Evolutionary conservation across 2,113 vertebrate genomes (phyloP).

Genomic region (Vulpes ferrilata): DNA sequence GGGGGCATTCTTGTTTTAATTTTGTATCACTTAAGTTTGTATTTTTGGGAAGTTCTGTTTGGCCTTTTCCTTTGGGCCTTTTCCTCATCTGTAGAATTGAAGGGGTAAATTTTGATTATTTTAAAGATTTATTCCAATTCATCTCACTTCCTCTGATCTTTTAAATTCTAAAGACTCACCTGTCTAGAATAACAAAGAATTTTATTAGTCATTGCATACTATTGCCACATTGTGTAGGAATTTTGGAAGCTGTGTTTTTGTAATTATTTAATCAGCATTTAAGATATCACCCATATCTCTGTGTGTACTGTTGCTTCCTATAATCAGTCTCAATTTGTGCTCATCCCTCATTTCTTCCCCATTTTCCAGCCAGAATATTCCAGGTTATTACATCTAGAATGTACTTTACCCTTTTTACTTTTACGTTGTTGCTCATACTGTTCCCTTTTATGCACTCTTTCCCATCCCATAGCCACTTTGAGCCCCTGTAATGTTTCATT

Average conservation of each 20-base stretch:
- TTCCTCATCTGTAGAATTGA: conserved; percentile 34
- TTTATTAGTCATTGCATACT: conserved; percentile 13
- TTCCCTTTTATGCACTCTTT: not conserved
- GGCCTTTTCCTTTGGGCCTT: not conserved
- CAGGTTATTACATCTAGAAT: not conserved
- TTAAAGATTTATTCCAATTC: not conserved
- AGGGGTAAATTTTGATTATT: conserved; percentile 2
- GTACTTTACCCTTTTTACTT: not conserved
- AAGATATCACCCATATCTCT: not conserved
- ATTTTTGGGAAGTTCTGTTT: not conserved
- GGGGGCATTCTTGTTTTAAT: conserved; percentile 19
- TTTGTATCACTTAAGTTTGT: conserved; percentile 4
- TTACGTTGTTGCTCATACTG: not conserved
- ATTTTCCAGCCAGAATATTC: not conserved
- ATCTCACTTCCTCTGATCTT: not conserved
- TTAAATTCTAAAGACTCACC: not conserved
- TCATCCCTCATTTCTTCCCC: not conserved
- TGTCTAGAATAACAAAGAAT: conserved; percentile 30
- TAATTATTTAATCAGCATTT: not conserved
- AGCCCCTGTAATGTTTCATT: not conserved
- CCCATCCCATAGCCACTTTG: not conserved
- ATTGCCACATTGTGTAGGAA: not conserved
- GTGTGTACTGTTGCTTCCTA: not conserved
- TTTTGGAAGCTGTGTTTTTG: conserved; percentile 29
- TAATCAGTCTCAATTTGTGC: not conserved